Percentiles rank a stretch among this genome's conserved stretches.
These are phyloP conservation scores for Nannospalax galili DNA, from an alignment of 2,113 vertebrate genomes.

Conservation along the genomic window DNA sequence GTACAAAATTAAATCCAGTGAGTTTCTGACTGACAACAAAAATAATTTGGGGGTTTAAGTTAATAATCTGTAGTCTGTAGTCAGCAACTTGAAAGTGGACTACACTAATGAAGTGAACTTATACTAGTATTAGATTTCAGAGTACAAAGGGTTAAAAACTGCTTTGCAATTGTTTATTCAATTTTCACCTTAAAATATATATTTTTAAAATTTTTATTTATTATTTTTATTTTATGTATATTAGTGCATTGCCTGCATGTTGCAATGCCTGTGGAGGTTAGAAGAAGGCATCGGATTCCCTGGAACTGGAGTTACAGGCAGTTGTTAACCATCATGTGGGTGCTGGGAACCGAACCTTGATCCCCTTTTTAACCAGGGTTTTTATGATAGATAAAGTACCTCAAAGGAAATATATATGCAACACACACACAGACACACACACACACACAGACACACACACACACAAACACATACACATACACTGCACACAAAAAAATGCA, in stretches of 20 bases:
- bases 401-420: background rate
- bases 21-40: background rate
- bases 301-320: too few species aligned
- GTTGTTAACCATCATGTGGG: too few species aligned
- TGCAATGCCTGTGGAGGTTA: too few species aligned
- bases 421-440: too few species aligned
- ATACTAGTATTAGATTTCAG: background rate
- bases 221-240: too few species aligned
- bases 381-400: background rate
- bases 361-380: background rate
- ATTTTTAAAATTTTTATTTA: too few species aligned
- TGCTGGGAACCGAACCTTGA: too few species aligned
- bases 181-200: background rate
- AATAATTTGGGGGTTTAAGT: background rate
- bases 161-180: background rate
- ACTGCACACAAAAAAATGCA: too few species aligned
- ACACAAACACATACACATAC: too few species aligned
- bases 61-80: background rate
- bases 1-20: background rate
- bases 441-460: too few species aligned
- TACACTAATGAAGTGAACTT: background rate
- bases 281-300: too few species aligned
- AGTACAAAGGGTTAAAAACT: background rate
- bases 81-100: background rate
- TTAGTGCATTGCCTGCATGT: too few species aligned